Evolutionary conservation across 2,888 invertebrate genomes (phyloP), one percentile per base, ranked within the genome.

Genomic region (Mythimna vitellina): DNA sequence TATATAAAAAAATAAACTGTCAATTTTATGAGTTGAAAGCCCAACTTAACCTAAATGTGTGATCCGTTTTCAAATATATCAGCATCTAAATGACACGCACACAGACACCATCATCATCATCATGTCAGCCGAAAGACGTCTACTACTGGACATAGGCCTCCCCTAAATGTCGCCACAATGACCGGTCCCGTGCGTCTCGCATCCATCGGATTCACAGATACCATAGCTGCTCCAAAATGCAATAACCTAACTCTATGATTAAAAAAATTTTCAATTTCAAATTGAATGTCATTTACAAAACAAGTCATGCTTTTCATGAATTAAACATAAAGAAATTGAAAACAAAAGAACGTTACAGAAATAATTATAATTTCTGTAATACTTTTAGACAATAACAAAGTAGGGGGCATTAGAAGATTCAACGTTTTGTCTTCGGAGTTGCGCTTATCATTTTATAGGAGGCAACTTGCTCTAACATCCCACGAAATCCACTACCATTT

Each of bases 391-490:
- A 70, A 74, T 77, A 73, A 60, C 73, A 71, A 77, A 83, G 83
- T 82, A 77, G 58, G 7, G 17, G 25, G 61, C 63, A 73, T 85
- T 82, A 83, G 73, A 80, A 77, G 75, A 82, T 84, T 75, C 70
- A 57, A 65, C 63, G 80, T 73, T 70, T 73, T 67, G 61, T 80
- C 73, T 77, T 62, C 69, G 10, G 63, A 85, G 77, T 68, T 70
- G 66, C 56, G 74, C 80, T 85, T 83, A 83, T 83, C 80, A 77
- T 85, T 83, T 80, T 83, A 79, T 67, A 68, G 77, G 62, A 58
- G 58, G 67, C 64, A 70, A 76, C 68, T 74, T 66, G 68, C 20
- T 63, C 58, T 25, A 63, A 63, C 20, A 71, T 32, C 51, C 22
- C 38, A 17, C 17, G 53, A 35, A 5, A 3, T 10, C 29, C 56